Conservation (phyloP, 1,140 invertebrate species). For the Periplaneta americana region DNA sequence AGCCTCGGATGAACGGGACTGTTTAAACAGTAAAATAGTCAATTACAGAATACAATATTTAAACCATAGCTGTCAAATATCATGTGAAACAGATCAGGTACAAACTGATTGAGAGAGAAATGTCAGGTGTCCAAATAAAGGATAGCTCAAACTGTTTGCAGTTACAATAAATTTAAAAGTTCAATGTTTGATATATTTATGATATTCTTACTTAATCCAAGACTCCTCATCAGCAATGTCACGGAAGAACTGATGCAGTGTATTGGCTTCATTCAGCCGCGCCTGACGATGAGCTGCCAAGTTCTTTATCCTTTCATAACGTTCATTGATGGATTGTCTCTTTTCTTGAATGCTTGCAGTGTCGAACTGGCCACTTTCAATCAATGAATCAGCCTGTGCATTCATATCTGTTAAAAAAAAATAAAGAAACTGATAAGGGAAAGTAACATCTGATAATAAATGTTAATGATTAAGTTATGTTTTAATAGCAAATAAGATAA, state of each 20-base stretch:
- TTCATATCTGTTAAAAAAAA: slow-evolving; percentile 70
- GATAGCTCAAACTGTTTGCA: no score
- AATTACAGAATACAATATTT: no score
- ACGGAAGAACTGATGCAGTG: slow-evolving; percentile 97
- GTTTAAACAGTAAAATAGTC: no score
- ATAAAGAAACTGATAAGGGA: neutral
- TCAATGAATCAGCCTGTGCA: slow-evolving; percentile 85
- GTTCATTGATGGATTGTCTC: slow-evolving; percentile 87
- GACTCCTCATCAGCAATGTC: slow-evolving; percentile 99
- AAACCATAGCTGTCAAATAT: no score
- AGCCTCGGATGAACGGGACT: no score
- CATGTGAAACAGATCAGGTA: neutral
- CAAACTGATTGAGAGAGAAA: neutral
- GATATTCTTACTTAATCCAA: slow-evolving; percentile 85
- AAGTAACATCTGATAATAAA: neutral
- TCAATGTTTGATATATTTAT: no score
- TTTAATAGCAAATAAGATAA: no score
- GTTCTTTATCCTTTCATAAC: slow-evolving; percentile 89
- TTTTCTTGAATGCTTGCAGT: slow-evolving; percentile 89
- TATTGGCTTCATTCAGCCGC: slow-evolving; percentile 91
- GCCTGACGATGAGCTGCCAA: slow-evolving; percentile 87
- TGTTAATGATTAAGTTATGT: neutral
- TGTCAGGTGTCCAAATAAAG: no score
- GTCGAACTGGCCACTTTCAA: slow-evolving; percentile 93
- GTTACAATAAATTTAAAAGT: no score